Evolutionary conservation across 2,888 invertebrate species (phyloP), one percentile per base, ranked within the genome.

Genomic region (Subacronicta megacephala): DNA sequence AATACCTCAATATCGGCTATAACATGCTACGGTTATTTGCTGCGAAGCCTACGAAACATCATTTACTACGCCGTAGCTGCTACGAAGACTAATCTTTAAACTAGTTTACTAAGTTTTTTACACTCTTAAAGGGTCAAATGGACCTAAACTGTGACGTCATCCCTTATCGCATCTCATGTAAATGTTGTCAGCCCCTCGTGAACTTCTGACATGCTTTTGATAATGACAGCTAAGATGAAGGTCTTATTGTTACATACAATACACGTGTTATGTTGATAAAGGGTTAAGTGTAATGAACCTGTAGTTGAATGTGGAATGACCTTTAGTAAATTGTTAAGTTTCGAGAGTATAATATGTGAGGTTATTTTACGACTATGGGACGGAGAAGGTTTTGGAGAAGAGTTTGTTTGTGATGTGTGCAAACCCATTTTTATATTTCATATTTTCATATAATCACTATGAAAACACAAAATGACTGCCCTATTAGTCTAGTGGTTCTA

Each of bases 171-270:
- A 62, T 52, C 57, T 43, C 37, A 45, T 37, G 20, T 62, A 47
- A 47, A 40, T 46, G 46, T 37, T 69, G 64, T 62, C 64, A 57
- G 51, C 46, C 69, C 69, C 40, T 65, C 29, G 20, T 47, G 69
- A 65, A 69, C 63, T 51, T 68, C 17, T 62, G 64, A 63, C 70
- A 57, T 40, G 51, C 38, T 69, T n/a, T 44, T 47, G 64, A 57
- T 63, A 69, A 69, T 57, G 65, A 57, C 64, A 63, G 63, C 17
- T 50, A 36, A 63, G 69, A 69, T 41, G 46, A 47, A 47, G 65
- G 65, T 52, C 69, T 57, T 69, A 65, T 41, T 63, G 69, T 63
- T 33, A 38, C 42, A 10, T 26, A 47, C 29, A 57, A 16, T 69
- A 63, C 64, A 51, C 57, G 51, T 69, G 69, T 65, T 17, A 4